Evolutionary conservation across 2,113 vertebrate genomes (phyloP).

Genomic region (Phylloscopus trochilus): DNA sequence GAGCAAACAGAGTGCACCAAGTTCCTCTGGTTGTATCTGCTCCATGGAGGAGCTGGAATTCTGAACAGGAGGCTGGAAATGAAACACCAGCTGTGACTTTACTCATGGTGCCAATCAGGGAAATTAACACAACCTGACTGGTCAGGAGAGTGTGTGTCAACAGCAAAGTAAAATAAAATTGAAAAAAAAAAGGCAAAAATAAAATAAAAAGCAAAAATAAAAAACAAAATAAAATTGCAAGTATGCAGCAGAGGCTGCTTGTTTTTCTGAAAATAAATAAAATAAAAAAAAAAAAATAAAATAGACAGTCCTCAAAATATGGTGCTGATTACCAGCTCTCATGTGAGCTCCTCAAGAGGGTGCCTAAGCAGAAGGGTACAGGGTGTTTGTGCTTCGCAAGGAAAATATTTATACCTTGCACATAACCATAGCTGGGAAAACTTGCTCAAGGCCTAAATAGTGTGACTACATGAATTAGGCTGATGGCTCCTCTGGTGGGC

Average conservation of each 20-base stretch:
- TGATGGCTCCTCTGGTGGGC: neutral
- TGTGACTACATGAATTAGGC: neutral
- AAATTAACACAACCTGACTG: neutral
- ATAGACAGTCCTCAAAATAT: neutral
- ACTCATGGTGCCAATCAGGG: neutral
- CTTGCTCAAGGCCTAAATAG: neutral
- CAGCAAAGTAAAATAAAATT: slow-evolving; percentile 4
- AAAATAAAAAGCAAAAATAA: no score
- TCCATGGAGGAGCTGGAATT: neutral
- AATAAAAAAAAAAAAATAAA: neutral
- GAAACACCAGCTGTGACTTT: neutral
- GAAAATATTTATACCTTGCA: slow-evolving; percentile 46
- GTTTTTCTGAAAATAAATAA: neutral
- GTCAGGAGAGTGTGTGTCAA: neutral
- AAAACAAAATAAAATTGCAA: no score
- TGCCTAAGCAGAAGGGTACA: neutral
- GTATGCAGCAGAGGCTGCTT: no score
- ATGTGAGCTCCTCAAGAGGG: neutral
- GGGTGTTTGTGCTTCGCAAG: slow-evolving; percentile 3
- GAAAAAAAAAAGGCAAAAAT: neutral
- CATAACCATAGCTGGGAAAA: slow-evolving; percentile 41
- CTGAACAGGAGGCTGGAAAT: neutral
- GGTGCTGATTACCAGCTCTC: slow-evolving; percentile 14
- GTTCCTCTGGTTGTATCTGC: neutral
- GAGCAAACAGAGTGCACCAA: neutral